Evolutionary conservation across 1,140 invertebrate genomes (phyloP).

Genomic region (Drosophila repleta): DNA sequence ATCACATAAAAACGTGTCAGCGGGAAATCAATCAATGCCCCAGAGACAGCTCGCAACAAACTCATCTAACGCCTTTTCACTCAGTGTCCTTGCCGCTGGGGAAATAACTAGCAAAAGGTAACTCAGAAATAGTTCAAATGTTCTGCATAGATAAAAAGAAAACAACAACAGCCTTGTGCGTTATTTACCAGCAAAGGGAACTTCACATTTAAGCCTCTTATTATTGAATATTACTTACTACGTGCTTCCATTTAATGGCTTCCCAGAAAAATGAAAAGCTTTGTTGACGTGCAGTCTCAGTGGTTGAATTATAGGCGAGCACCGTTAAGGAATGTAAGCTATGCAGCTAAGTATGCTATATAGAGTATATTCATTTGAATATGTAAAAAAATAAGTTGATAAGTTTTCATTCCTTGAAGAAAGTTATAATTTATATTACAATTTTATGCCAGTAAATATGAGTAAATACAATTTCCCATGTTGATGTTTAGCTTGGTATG

Average conservation of each 20-base stretch:
- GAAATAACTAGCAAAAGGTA: conserved; percentile 41
- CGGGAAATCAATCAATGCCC: conserved; percentile 64
- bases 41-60: conserved; percentile 15
- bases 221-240: conserved; percentile 64
- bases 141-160: conserved; percentile 20
- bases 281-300: conserved; percentile 5
- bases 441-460: too few relatives aligned
- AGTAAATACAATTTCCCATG: too few relatives aligned
- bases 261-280: conserved; percentile 47
- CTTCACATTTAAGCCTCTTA: conserved; percentile 28
- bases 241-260: conserved; percentile 55
- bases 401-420: too few relatives aligned
- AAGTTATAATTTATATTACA: too few relatives aligned
- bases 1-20: conserved; percentile 4
- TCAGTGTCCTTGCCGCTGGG: conserved; percentile 12
- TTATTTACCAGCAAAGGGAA: conserved; percentile 2
- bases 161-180: not conserved
- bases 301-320: conserved; percentile 1
- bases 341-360: not conserved
- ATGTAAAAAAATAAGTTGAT: not conserved
- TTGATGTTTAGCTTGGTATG: too few relatives aligned
- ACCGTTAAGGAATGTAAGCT: conserved; percentile 1
- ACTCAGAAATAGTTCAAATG: conserved; percentile 25
- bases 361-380: conserved; percentile 3
- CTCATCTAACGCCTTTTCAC: conserved; percentile 28